Conservation (phyloP, 1,140 invertebrate genomes). For the Neocloeon triangulifer region DNA sequence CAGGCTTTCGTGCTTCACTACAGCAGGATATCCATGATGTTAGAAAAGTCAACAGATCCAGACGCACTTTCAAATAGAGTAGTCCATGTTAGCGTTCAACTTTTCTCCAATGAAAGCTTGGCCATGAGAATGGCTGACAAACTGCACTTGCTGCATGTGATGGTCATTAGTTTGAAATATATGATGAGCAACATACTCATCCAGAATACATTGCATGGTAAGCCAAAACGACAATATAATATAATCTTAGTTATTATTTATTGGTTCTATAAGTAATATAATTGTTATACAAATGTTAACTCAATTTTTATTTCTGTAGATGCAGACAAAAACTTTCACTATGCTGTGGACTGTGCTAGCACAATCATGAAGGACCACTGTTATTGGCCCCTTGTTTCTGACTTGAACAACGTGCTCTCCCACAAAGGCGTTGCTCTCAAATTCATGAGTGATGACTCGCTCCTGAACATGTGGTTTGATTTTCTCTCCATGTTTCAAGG, state of each 20-base stretch:
- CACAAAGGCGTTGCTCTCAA: conserved; percentile 73
- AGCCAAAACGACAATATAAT: too few relatives aligned
- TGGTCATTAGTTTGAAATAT: conserved; percentile 78
- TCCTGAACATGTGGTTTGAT: conserved; percentile 85
- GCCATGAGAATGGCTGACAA: conserved; percentile 78
- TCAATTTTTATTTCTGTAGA: conserved; percentile 36
- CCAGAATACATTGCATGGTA: conserved; percentile 64
- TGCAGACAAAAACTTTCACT: conserved; percentile 56
- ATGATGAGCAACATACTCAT: conserved; percentile 87
- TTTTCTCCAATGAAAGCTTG: conserved; percentile 84
- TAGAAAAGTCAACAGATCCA: conserved; percentile 64
- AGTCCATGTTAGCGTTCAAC: conserved; percentile 87
- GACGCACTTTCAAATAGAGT: conserved; percentile 84
- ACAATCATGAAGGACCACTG: conserved; percentile 92
- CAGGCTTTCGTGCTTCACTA: conserved; percentile 90
- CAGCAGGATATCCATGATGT: conserved; percentile 73
- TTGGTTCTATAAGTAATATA: too few relatives aligned
- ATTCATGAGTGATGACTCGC: conserved; percentile 65
- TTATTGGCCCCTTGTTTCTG: conserved; percentile 93
- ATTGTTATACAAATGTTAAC: too few relatives aligned
- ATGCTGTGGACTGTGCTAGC: conserved; percentile 79
- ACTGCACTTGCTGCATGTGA: conserved; percentile 72
- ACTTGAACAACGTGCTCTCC: conserved; percentile 91
- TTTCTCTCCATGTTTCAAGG: conserved; percentile 88
- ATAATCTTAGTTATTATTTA: too few relatives aligned